These are phyloP conservation scores for Lagorchestes hirsutus DNA, from an alignment of 2,797 vertebrate species.

Conservation along the genomic window DNA sequence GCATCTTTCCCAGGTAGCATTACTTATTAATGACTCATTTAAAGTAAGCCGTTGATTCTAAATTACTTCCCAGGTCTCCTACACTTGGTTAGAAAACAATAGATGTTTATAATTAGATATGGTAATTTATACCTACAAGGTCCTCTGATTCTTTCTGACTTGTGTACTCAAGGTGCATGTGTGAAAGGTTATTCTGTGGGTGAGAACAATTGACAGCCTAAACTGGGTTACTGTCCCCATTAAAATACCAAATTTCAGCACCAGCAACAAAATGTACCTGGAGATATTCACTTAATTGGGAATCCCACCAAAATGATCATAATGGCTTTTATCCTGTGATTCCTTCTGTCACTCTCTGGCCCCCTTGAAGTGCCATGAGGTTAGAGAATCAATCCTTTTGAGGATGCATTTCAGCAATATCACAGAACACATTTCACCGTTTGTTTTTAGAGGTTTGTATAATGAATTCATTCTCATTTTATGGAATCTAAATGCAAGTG, in stretches of 20 bases:
- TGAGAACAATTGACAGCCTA: not conserved
- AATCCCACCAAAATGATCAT: not conserved
- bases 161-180: not conserved
- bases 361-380: not conserved
- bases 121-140: not conserved
- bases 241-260: not conserved
- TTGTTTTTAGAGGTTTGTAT: not conserved
- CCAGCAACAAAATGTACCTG: not conserved
- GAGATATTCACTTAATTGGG: not conserved
- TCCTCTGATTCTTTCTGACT: not conserved
- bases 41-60: not conserved
- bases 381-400: not conserved
- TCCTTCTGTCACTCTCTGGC: not conserved
- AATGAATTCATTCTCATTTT: slow-evolving; percentile 19
- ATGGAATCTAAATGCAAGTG: slow-evolving; percentile 1
- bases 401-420: not conserved
- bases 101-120: not conserved
- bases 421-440: not conserved
- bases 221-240: not conserved
- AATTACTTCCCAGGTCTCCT: not conserved
- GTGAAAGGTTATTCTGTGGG: not conserved
- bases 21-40: not conserved
- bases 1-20: not conserved
- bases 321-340: not conserved
- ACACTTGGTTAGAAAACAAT: not conserved